Evolutionary conservation across 2,888 invertebrate species (phyloP).

Genomic region (Anticlea derivata): DNA sequence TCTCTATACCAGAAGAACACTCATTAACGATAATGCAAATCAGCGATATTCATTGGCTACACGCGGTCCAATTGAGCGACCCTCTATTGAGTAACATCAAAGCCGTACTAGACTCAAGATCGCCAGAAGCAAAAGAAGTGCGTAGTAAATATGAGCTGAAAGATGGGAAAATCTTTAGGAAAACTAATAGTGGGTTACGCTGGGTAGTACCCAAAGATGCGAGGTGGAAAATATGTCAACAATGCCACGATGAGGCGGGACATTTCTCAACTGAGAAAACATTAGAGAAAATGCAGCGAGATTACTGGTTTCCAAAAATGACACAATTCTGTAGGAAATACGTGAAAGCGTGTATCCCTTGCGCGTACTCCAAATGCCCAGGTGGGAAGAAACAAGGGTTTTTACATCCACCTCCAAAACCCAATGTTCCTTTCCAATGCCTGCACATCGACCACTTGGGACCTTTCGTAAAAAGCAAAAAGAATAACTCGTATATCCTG

Average conservation of each 20-base stretch:
- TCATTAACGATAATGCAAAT: neutral
- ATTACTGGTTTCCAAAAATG: neutral
- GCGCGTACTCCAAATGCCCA: neutral
- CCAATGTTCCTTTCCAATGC: neutral
- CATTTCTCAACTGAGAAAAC: neutral
- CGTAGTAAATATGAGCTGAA: too few relatives aligned
- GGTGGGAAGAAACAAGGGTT: neutral
- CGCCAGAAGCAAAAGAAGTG: neutral
- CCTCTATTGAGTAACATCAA: too few relatives aligned
- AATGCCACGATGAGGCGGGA: neutral
- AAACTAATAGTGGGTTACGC: too few relatives aligned
- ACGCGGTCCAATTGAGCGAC: too few relatives aligned
- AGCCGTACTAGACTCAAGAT: neutral
- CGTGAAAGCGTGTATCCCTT: neutral
- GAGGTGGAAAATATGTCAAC: neutral
- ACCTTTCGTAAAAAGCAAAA: neutral
- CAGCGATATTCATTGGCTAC: too few relatives aligned
- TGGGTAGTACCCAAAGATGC: neutral
- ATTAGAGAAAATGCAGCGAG: neutral
- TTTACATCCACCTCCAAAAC: neutral
- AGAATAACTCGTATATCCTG: neutral
- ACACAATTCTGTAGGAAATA: neutral
- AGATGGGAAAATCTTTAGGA: too few relatives aligned
- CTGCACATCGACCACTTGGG: neutral
- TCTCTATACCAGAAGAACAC: neutral